Evolutionary conservation across 2,113 vertebrate species (phyloP), one percentile per base, ranked within the genome.

Genomic region (Argyrosomus japonicus): DNA sequence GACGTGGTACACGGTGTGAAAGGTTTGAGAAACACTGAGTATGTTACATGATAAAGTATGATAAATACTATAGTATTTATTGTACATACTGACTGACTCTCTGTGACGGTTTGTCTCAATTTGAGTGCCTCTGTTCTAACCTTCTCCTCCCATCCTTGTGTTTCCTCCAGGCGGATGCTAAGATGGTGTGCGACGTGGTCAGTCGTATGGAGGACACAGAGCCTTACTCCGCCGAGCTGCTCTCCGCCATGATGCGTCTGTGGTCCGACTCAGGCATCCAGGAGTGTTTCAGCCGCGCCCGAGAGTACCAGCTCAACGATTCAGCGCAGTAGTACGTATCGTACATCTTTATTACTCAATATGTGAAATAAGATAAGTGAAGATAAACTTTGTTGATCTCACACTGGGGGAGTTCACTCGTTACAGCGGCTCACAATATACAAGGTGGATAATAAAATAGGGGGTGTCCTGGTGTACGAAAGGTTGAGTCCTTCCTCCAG

Each of bases 121-220:
- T 27, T 63, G 19, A 23, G 9, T 18, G 15, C 73, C 21, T 48
- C 51, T 43, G 17, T 43, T 8, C 73, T 81, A 58, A 89, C 71
- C 63, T 29, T 1, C 29, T 68, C 47, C 58, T 51, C 25, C 29
- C 68, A 9, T 1, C 36, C 25, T 27, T 61, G 29, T 85, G 40
- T 73, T 56, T 75, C 82, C n/a, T 71, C 9, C 89, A 99, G 98
- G 97, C 98, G 36, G 98, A 99, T 63, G 97, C 98, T 71, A 99
- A 99, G 95, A 98, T 99, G 98, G 98, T 99, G 81, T 99, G 98
- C 0, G 98, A 99, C 6, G 98, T 99, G 2, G 98, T 99, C 84
- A 99, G 97, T 88, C 97, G 98, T 32, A 99, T 99, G 98, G 98
- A 99, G 90, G 98, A 99, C 93, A 99, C 98, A 1, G 98, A 99